Conservation (phyloP, 2,888 invertebrate species). For the Eristalis pertinax region DNA sequence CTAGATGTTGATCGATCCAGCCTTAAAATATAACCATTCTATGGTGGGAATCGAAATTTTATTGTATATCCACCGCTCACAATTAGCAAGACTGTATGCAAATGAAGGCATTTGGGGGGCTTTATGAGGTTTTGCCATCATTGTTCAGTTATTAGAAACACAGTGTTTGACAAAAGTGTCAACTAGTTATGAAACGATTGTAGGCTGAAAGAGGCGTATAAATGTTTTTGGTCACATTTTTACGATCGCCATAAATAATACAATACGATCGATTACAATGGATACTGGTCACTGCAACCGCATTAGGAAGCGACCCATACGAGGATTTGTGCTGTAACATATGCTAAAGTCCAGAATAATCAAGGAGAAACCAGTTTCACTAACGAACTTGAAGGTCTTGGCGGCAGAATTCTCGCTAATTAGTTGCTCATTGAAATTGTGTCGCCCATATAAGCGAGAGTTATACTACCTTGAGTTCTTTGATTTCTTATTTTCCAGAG, state of each 20-base stretch:
- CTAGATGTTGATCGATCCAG: neutral
- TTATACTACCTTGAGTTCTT: neutral
- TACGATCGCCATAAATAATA: neutral
- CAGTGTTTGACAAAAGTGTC: constrained; percentile 5
- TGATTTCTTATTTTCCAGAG: too few species aligned
- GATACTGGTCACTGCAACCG: neutral
- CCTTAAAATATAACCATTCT: neutral
- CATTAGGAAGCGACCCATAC: neutral
- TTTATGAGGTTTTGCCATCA: neutral
- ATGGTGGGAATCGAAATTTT: neutral
- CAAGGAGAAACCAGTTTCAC: neutral
- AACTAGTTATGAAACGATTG: constrained; percentile 1
- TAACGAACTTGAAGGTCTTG: neutral
- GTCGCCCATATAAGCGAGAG: neutral
- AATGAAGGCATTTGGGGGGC: neutral
- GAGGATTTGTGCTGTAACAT: neutral
- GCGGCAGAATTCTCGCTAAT: neutral
- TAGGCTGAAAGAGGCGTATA: constrained; percentile 4
- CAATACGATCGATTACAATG: neutral
- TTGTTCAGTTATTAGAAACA: neutral
- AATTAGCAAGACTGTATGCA: constrained; percentile 6
- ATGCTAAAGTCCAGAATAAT: neutral
- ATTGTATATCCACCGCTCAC: neutral
- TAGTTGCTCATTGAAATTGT: neutral
- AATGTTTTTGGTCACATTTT: constrained; percentile 17